These are phyloP conservation scores for Lepeophtheirus nordmannii DNA, from an alignment of 2,888 invertebrate genomes.

Conservation along the genomic window DNA sequence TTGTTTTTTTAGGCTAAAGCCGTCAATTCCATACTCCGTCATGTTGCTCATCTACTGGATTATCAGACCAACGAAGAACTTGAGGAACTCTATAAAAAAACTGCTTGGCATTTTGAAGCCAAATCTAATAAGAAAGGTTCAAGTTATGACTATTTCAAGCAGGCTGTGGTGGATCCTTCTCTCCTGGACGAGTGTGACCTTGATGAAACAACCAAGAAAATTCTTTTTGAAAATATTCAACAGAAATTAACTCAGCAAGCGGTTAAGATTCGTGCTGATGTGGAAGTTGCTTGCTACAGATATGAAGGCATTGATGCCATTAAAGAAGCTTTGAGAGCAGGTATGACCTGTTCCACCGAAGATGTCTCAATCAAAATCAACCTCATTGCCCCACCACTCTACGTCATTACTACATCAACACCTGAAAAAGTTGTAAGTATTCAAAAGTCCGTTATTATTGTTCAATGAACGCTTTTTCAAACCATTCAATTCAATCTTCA, in stretches of 20 bases:
- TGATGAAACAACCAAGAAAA: slow-evolving; percentile 72
- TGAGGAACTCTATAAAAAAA: slow-evolving; percentile 84
- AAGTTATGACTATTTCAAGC: slow-evolving; percentile 95
- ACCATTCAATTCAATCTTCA: no score
- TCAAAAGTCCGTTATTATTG: no score
- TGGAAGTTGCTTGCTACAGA: slow-evolving; percentile 75
- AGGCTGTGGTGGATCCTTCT: slow-evolving; percentile 88
- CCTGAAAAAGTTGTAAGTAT: slow-evolving; percentile 53
- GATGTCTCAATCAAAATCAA: slow-evolving; percentile 96
- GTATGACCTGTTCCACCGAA: slow-evolving; percentile 73
- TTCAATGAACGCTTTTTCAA: no score
- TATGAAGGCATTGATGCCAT: slow-evolving; percentile 58
- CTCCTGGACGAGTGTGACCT: slow-evolving; percentile 89
- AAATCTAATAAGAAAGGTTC: slow-evolving; percentile 90
- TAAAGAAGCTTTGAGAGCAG: slow-evolving; percentile 56
- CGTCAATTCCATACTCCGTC: slow-evolving; percentile 90
- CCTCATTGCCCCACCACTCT: slow-evolving; percentile 92
- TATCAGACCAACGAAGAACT: slow-evolving; percentile 81
- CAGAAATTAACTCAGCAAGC: slow-evolving; percentile 84
- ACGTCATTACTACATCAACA: slow-evolving; percentile 95
- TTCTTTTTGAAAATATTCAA: slow-evolving; percentile 35
- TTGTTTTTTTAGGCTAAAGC: slow-evolving; percentile 42
- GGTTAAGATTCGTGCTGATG: slow-evolving; percentile 83
- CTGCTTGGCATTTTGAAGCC: slow-evolving; percentile 96
- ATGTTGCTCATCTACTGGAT: slow-evolving; percentile 84